Base-by-base conservation (phyloP, 2,113 vertebrate species). In the rabbit (Oryctolagus cuniculus) region DNA sequence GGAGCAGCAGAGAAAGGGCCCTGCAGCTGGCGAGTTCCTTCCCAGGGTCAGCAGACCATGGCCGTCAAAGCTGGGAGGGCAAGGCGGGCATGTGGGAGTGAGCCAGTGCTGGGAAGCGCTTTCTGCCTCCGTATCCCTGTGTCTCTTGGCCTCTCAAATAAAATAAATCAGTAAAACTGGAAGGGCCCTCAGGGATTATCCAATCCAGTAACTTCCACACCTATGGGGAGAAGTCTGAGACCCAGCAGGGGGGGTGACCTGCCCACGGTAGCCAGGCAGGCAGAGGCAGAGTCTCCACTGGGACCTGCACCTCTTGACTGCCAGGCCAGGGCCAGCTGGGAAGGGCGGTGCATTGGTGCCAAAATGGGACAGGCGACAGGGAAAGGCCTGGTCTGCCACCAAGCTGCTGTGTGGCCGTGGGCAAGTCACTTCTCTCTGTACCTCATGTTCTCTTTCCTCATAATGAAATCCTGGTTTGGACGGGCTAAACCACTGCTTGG, bases 361-460 rank as follows among this genome's bases (percentile, higher is more conserved):
- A 64, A 49, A 66, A 49, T 85, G 66, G 70, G 80, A 72, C 93
- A 81, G 93, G 87, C 86, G 91, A 83, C 80, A 91, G 67, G 38
- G 66, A 91, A 70, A 91, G 38, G 53, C 58, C 80, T 80, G 4
- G 66, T 93, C 38, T 90, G 80, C 87, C 84, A 53, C 63, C 82
- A 74, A 15, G 87, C 90, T 94, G 87, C 87, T 74, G 63, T 58
- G 96, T 87, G 55, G 93, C 96, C 87, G 96, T 96, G 95, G 81
- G 31, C 77, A 64, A 72, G 67, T 94, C 72, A 61, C 19, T 53
- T 66, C 24, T 70, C 24, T 83, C 92, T 55, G 69, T 70, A 38
- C 12, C 19, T 31, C 36, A 9, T 51, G 53, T 49, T 69, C 92
- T 66, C 38, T 5, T 75, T 64, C 49, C 80, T 90, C 36, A 85